phyloP scores from a whole-genome alignment of 2,888 invertebrate species.

The Sarcophaga carnaria region DNA sequence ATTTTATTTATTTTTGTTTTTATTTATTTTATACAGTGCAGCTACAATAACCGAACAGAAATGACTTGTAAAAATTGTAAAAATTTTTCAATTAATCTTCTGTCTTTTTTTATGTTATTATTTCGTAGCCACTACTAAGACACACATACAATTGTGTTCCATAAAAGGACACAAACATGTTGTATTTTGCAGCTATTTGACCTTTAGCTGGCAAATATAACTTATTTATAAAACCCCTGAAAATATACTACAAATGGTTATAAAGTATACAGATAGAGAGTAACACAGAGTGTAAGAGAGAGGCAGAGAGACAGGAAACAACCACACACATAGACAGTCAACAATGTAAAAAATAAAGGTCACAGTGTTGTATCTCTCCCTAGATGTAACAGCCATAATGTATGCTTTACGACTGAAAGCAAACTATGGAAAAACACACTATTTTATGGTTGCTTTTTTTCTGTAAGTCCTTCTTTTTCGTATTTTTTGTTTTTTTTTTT shows the following conservation, averaged over 20 bases:
- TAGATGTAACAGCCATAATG: neutral
- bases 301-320: neutral
- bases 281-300: too few species aligned
- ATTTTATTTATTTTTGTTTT: neutral
- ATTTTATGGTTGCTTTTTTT: conserved; percentile 39
- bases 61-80: conserved; percentile 59
- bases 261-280: too few species aligned
- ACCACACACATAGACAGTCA: conserved; percentile 22
- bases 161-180: conserved; percentile 18
- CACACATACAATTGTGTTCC: neutral
- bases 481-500: conserved; percentile 9
- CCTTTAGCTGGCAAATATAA: conserved; percentile 56
- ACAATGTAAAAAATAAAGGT: neutral
- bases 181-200: conserved; percentile 56
- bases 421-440: conserved; percentile 16
- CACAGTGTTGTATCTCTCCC: neutral
- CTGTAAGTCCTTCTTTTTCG: neutral
- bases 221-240: conserved; percentile 40
- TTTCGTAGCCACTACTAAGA: neutral
- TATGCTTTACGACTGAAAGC: neutral
- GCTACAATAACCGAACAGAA: neutral
- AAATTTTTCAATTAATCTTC: conserved; percentile 64
- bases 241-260: neutral
- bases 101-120: neutral
- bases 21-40: too few species aligned